phyloP scores from a whole-genome alignment of 92 coral and sea anemone genomes.

The Anthopleura xanthogrammica region DNA sequence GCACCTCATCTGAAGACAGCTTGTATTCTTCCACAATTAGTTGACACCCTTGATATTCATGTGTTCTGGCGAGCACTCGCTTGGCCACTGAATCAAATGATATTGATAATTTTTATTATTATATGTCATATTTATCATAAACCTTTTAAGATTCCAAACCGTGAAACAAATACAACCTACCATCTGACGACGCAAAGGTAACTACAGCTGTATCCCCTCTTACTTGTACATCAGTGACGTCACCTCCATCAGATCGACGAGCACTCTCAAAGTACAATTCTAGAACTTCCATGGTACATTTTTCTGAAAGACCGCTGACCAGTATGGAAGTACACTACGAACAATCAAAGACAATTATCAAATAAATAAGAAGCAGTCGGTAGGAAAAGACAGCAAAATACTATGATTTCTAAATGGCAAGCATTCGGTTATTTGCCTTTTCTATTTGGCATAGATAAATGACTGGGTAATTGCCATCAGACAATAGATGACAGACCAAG shows the following conservation, averaged over 20 bases:
- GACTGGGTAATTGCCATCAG: no score
- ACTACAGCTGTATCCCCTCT: slow-evolving; percentile 54
- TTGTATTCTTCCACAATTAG: not conserved
- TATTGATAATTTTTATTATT: no score
- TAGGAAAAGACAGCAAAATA: not conserved
- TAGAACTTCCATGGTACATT: slow-evolving; percentile 56
- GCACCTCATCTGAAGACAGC: not conserved
- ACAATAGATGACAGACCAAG: no score
- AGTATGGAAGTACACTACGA: not conserved
- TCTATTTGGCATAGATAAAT: no score
- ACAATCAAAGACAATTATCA: not conserved
- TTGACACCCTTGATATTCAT: no score
- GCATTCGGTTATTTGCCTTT: no score
- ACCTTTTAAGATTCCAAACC: no score
- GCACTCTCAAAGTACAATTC: slow-evolving; percentile 65
- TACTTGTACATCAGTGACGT: slow-evolving; percentile 41
- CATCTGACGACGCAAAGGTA: slow-evolving; percentile 51
- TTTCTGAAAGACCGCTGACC: slow-evolving; percentile 54
- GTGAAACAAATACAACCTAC: no score
- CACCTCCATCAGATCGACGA: slow-evolving; percentile 81
- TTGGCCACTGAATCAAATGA: no score
- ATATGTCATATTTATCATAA: not conserved
- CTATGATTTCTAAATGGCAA: no score
- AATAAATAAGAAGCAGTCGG: no score
- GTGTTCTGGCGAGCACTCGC: not conserved